These are phyloP conservation scores for Enhydra lutris DNA, from an alignment of 2,113 vertebrate genomes.

Conservation along the genomic window DNA sequence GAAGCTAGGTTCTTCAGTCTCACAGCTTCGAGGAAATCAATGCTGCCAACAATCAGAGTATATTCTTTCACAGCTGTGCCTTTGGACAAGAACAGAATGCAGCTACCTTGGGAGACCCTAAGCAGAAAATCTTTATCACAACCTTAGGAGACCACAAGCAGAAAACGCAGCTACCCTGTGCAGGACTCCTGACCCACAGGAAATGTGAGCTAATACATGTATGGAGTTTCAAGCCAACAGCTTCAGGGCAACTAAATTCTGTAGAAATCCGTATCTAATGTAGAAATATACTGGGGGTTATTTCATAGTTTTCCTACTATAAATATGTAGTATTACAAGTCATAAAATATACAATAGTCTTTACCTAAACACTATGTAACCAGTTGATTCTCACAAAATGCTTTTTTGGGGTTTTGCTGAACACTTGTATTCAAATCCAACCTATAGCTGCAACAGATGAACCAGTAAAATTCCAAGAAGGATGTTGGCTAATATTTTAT, in stretches of 20 bases:
- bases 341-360: not conserved
- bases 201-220: not conserved
- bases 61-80: not conserved
- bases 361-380: not conserved
- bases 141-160: not conserved
- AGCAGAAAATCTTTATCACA: not conserved
- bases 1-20: not conserved
- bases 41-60: not conserved
- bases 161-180: not conserved
- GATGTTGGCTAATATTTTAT: not conserved
- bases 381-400: not conserved
- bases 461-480: not conserved
- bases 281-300: not conserved
- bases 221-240: not conserved
- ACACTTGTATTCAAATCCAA: not conserved
- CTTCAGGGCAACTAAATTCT: not conserved
- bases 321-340: not conserved
- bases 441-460: not conserved
- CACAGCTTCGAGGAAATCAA: not conserved
- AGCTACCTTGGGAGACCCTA: not conserved
- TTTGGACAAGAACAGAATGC: not conserved
- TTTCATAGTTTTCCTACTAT: not conserved
- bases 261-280: not conserved
- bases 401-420: not conserved
- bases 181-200: not conserved